These are phyloP conservation scores for Physeter macrocephalus DNA, from an alignment of 2,113 vertebrate species.

Conservation along the genomic window DNA sequence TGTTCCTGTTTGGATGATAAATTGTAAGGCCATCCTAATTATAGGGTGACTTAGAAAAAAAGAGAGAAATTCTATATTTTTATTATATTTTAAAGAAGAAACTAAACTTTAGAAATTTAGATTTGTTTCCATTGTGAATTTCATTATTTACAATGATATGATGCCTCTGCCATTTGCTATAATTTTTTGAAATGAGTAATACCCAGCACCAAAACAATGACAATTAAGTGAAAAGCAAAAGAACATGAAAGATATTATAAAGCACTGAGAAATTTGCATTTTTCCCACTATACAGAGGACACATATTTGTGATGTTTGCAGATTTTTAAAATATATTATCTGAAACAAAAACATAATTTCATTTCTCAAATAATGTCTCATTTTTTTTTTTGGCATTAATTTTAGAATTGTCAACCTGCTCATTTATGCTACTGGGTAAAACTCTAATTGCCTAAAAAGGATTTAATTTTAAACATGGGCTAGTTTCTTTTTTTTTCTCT, in stretches of 20 bases:
- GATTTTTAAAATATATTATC: background rate
- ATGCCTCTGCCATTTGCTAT: background rate
- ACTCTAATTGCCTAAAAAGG: background rate
- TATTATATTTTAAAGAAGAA: background rate
- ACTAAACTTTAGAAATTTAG: background rate
- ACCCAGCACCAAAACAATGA: background rate
- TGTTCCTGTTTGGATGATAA: background rate
- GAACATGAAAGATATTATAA: background rate
- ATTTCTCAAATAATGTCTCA: background rate
- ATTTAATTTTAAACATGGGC: background rate
- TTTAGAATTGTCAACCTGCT: background rate
- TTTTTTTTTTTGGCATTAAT: background rate
- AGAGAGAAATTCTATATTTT: background rate
- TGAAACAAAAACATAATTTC: background rate
- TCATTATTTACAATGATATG: background rate
- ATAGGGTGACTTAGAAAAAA: background rate
- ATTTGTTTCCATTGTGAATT: background rate
- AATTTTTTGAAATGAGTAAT: background rate
- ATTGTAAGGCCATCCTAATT: background rate
- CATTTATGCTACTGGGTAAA: background rate
- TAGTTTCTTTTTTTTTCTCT: background rate
- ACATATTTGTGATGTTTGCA: background rate
- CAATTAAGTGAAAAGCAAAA: background rate
- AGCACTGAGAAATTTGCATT: background rate
- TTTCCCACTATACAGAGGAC: background rate